These are phyloP conservation scores for Todus mexicanus DNA, from an alignment of 2,797 vertebrate species.

Conservation along the genomic window DNA sequence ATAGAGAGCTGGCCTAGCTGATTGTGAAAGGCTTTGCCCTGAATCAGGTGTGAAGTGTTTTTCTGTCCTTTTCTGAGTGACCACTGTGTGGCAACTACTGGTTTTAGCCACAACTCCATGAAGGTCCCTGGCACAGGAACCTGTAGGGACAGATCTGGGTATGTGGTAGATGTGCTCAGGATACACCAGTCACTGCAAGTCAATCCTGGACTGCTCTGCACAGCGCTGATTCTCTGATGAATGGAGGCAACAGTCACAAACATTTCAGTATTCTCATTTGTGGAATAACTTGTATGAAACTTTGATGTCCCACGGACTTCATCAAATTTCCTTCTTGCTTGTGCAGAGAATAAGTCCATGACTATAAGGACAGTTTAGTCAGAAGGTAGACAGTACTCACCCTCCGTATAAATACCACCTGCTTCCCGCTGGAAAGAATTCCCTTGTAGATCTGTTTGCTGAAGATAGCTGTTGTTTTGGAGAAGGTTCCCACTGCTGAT, in stretches of 20 bases:
- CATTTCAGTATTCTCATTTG: accelerated
- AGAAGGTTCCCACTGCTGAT: neutral
- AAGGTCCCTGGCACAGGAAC: neutral
- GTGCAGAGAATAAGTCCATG: neutral
- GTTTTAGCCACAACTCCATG: neutral
- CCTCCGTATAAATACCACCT: neutral
- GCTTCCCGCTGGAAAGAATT: neutral
- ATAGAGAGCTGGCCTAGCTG: neutral
- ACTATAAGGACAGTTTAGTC: neutral
- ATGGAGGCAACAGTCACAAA: neutral
- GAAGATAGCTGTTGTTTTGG: neutral
- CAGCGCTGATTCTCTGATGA: neutral
- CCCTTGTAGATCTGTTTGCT: neutral
- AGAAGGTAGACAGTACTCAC: neutral
- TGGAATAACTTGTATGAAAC: neutral
- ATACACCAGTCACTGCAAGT: neutral
- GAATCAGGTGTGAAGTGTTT: neutral
- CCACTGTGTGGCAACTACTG: neutral
- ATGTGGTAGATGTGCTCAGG: neutral
- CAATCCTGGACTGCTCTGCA: neutral
- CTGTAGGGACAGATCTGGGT: neutral
- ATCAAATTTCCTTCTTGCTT: neutral
- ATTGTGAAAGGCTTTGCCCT: neutral
- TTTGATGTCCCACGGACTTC: neutral
- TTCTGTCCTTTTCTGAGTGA: neutral